Evolutionary conservation across 2,888 invertebrate genomes (phyloP).

Genomic region (Lepidochitona cinerea): DNA sequence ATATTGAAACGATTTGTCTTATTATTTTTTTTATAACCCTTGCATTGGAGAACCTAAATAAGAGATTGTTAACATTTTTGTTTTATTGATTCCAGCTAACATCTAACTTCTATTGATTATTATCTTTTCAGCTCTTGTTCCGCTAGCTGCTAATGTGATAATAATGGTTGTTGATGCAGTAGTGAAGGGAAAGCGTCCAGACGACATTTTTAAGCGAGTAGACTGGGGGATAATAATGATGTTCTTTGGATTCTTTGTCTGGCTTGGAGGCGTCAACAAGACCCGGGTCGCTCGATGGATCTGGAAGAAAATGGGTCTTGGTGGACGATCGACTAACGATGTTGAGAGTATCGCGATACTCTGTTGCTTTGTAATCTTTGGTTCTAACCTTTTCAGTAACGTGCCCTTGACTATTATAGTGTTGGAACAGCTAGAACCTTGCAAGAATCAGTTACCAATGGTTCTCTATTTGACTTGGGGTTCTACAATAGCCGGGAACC

Average conservation of each 20-base stretch:
- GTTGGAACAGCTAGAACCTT: slow-evolving; percentile 35
- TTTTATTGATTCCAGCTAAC: too few relatives aligned
- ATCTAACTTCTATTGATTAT: too few relatives aligned
- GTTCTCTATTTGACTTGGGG: slow-evolving; percentile 39
- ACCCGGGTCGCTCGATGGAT: slow-evolving; percentile 31
- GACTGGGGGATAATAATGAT: slow-evolving; percentile 41
- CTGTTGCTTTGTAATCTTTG: slow-evolving; percentile 26
- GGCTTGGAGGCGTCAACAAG: slow-evolving; percentile 36
- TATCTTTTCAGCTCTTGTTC: slow-evolving; percentile 32
- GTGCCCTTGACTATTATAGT: slow-evolving; percentile 39
- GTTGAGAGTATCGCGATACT: slow-evolving; percentile 18
- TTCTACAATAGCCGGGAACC: slow-evolving; percentile 38
- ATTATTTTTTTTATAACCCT: too few relatives aligned
- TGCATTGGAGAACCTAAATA: too few relatives aligned
- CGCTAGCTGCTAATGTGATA: slow-evolving; percentile 32
- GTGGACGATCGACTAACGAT: background rate
- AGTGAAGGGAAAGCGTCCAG: slow-evolving; percentile 22
- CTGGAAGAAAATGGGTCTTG: slow-evolving; percentile 31
- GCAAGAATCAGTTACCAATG: slow-evolving; percentile 26
- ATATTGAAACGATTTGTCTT: too few relatives aligned
- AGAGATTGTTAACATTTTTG: too few relatives aligned
- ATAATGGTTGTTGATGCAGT: slow-evolving; percentile 28
- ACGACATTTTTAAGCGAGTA: slow-evolving; percentile 20
- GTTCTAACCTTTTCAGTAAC: slow-evolving; percentile 41
- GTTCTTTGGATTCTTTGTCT: slow-evolving; percentile 40